Evolutionary conservation across 2,888 invertebrate genomes (phyloP), one percentile per base, ranked within the genome.

Genomic region (Agrochola circellaris): DNA sequence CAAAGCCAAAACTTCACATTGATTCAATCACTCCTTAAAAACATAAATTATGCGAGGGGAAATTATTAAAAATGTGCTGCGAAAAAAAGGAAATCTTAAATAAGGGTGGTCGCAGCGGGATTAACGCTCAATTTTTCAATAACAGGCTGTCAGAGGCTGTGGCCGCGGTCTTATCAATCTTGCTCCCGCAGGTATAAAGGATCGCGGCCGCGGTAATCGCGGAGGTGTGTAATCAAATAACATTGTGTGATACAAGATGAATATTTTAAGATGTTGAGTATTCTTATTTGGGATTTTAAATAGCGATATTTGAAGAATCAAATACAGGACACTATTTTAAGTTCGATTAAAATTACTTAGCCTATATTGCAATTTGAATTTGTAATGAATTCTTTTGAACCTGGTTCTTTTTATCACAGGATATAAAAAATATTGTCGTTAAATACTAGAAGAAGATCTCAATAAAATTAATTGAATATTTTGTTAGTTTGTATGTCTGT

Each of bases 81-180:
- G 65, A 72, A 70, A 77, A 87, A 75, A 88, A 81, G 89, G 90
- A 92, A 94, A 92, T 92, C 93, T 94, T 93, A 92, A 94, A 94
- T 92, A 93, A 91, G 90, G 89, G 65, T 85, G 89, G 89, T 79
- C 92, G 91, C 91, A 83, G 87, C 83, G 93, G 94, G 94, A 95
- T 95, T 95, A 95, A 95, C 95, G 92, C 93, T 95, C 95, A 95
- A 95, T 95, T 95, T 96, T 96, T 95, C 95, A 95, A 95, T 96
- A 95, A 95, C 92, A 94, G 93, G 90, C 95, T 94, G 95, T 95
- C 96, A 94, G 92, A 89, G 88, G 90, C 90, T 90, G 88, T 90
- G 90, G 92, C 90, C 89, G 87, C 85, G 87, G 89, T 88, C 92
- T 91, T 93, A 96, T 96, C 96, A 95, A 95, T 96, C 96, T 95